Percentiles rank a stretch among this genome's conserved stretches.
Evolutionary conservation across 2,888 invertebrate genomes (phyloP).

Genomic region (Notocelia uddmanniana): DNA sequence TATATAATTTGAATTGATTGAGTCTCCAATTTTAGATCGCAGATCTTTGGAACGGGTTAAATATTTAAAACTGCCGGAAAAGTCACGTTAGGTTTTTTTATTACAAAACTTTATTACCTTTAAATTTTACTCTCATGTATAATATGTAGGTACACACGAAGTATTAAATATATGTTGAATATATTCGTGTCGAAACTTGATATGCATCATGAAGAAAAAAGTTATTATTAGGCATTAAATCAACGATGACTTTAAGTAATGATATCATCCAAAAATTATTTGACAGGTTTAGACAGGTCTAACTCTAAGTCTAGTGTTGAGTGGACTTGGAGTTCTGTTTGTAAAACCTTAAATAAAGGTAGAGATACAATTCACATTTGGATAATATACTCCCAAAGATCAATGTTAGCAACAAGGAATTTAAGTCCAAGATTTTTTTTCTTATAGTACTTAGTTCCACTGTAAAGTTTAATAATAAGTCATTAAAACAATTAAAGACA

Average conservation of each 20-base stretch:
- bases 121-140: too few relatives aligned
- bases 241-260: constrained; percentile 6
- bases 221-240: not conserved
- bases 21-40: not conserved
- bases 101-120: not conserved
- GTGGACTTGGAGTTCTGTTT: not conserved
- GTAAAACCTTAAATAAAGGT: not conserved
- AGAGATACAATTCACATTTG: not conserved
- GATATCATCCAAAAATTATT: constrained; percentile 4
- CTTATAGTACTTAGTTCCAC: not conserved
- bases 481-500: constrained; percentile 27
- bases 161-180: not conserved
- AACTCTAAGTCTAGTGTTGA: not conserved
- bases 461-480: constrained; percentile 19
- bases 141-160: too few relatives aligned
- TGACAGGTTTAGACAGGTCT: not conserved
- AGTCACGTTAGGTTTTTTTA: not conserved
- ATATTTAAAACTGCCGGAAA: too few relatives aligned
- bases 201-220: not conserved
- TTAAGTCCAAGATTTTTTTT: not conserved
- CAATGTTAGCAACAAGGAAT: not conserved
- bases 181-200: not conserved
- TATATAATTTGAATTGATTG: constrained; percentile 5
- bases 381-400: not conserved
- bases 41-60: not conserved